Base-by-base conservation (phyloP, 2,888 invertebrate genomes). In the Eupeodes latifasciatus region DNA sequence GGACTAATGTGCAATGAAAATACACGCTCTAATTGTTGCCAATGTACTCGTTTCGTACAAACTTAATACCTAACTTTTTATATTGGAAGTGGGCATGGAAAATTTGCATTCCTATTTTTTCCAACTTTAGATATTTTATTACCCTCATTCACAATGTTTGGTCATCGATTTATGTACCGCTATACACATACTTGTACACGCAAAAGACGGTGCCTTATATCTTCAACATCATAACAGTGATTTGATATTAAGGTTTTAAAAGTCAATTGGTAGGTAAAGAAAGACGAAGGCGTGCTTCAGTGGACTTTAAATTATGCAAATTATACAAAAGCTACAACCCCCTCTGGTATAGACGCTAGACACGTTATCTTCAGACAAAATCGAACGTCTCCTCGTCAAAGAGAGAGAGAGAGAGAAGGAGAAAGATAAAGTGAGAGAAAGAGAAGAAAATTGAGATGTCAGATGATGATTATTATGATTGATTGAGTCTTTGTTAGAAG, bases 11-110 rank as follows among this genome's bases (percentile, higher is more conserved):
- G 5, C 6, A 59, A 59, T 55, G 10, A 71, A 71, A 71, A 55
- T 27, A 47, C 36, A 74, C 59, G 72, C 72, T 74, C 59, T 74
- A 74, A 74, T 59, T 74, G 49, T 49, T 74, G 47, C 57, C 57
- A 55, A 72, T 72, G 9, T 40, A 4, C 40, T 40, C 40, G 40
- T 7, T 9, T 9, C 40, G 40, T 40, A 9, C 5, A 40, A 7
- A 40, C 40, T 40, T 40, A 40, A 40, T 40, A 40, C 40, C 40
- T 9, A 59, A 27, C 57, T 67, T 67, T n/a, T 51, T 67, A 27
- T 27, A 27, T 27, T 9, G n/a, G 5, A 34, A 67, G 34, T 5
- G 40, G 4, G 40, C 9, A 40, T 40, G 40, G 40, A 40, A 34
- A 72, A 59, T 74, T 57, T 47, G 10, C 59, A 74, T 74, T 16